A percentile compares a stretch with the other conserved stretches of the same genome.
phyloP scores from a whole-genome alignment of 2,113 vertebrate genomes.

The Hystrix brachyura region DNA sequence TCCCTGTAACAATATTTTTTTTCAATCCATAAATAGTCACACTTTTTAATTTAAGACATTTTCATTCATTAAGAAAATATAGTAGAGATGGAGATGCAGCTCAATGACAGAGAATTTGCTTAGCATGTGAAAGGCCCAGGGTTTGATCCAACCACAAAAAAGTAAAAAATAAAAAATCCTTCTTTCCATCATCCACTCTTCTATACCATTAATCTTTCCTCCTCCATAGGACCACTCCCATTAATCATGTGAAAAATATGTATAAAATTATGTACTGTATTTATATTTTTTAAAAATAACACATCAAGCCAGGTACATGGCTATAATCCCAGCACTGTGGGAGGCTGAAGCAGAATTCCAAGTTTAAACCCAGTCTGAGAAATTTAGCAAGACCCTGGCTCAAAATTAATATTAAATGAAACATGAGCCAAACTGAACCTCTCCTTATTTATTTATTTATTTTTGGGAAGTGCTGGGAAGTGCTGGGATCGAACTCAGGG shows the following conservation, averaged over 20 bases:
- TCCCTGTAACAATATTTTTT: not conserved
- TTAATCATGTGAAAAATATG: not conserved
- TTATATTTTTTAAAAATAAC: not conserved
- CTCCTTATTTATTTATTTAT: not conserved
- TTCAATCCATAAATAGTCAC: slow-evolving; percentile 26
- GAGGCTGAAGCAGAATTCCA: not conserved
- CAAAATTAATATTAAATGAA: not conserved
- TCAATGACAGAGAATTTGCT: not conserved
- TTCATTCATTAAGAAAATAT: slow-evolving; percentile 30
- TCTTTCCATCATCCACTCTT: not conserved
- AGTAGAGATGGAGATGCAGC: not conserved
- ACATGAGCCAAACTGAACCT: not conserved
- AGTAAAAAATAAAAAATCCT: not conserved
- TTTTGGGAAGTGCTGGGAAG: too few species aligned
- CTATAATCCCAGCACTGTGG: not conserved
- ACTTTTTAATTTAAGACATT: slow-evolving; percentile 3
- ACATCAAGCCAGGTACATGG: not conserved
- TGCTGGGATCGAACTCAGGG: too few species aligned
- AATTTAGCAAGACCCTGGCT: not conserved
- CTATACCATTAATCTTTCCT: not conserved
- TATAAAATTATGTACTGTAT: not conserved
- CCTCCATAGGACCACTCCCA: not conserved
- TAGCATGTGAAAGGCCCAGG: not conserved
- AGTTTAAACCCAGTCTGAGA: not conserved
- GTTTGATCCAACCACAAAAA: not conserved